Evolutionary conservation across 2,888 invertebrate genomes (phyloP).

Genomic region (Prenolepis imparis): DNA sequence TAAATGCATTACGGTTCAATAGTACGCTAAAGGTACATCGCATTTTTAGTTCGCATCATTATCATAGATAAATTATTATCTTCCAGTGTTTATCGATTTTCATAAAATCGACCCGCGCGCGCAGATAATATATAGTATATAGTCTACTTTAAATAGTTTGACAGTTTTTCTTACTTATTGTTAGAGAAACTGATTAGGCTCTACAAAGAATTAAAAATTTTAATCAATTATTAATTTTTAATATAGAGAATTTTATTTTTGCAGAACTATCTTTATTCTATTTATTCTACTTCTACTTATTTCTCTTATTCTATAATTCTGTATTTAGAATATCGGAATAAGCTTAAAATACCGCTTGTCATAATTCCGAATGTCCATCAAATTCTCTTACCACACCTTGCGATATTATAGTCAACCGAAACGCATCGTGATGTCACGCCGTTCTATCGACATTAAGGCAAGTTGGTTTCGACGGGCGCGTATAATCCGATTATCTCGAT

Average conservation of each 20-base stretch:
- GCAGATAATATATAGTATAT: neutral
- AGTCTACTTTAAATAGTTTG: neutral
- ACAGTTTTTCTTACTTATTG: neutral
- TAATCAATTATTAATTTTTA: neutral
- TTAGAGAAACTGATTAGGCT: neutral
- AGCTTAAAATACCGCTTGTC: slow-evolving; percentile 12
- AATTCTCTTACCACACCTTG: slow-evolving; percentile 8
- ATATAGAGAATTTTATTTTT: too few species aligned
- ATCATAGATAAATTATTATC: neutral
- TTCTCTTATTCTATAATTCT: too few species aligned
- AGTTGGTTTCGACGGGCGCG: slow-evolving; percentile 48
- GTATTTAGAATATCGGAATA: neutral
- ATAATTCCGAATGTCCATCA: slow-evolving; percentile 15
- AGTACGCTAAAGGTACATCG: neutral
- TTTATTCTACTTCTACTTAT: too few species aligned
- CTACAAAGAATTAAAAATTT: neutral
- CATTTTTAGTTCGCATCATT: neutral
- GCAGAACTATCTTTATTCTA: too few species aligned
- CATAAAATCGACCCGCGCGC: neutral
- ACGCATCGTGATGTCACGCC: slow-evolving; percentile 46
- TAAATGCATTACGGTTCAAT: neutral
- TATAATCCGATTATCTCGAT: slow-evolving; percentile 48
- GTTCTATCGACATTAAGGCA: slow-evolving; percentile 45
- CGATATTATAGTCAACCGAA: slow-evolving; percentile 43
- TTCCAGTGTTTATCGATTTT: neutral